phyloP scores from a whole-genome alignment of 2,888 invertebrate genomes.

The Colostygia pectinataria region DNA sequence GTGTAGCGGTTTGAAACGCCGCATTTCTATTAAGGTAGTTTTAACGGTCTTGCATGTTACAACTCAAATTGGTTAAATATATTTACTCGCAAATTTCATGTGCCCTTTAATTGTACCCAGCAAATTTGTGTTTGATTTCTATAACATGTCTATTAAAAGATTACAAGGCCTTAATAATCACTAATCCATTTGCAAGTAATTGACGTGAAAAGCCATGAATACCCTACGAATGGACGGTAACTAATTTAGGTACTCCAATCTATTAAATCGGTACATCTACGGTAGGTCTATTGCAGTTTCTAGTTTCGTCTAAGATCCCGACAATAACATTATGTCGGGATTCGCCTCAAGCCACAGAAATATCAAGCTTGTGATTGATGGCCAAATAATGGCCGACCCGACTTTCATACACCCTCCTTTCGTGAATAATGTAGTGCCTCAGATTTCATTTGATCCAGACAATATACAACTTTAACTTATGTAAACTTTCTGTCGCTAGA shows the following conservation, averaged over 20 bases:
- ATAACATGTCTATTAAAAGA: too few species aligned
- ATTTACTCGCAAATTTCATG: too few species aligned
- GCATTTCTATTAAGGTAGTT: background rate
- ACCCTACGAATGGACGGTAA: too few species aligned
- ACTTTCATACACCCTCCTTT: slow-evolving; percentile 28
- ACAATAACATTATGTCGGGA: slow-evolving; percentile 27
- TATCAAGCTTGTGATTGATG: slow-evolving; percentile 55
- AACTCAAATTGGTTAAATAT: too few species aligned
- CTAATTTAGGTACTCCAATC: too few species aligned
- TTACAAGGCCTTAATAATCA: too few species aligned
- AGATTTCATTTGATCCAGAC: slow-evolving; percentile 1
- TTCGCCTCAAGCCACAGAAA: slow-evolving; percentile 24
- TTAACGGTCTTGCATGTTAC: too few species aligned
- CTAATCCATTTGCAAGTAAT: too few species aligned
- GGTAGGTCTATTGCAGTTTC: background rate
- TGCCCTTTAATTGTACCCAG: too few species aligned
- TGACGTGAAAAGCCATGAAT: too few species aligned
- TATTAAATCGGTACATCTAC: background rate
- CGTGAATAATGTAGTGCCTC: slow-evolving; percentile 33
- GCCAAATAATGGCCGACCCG: slow-evolving; percentile 43
- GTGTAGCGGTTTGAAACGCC: too few species aligned
- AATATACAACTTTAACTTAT: slow-evolving; percentile 2
- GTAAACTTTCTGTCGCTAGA: background rate
- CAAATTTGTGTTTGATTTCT: too few species aligned
- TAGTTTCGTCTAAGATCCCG: slow-evolving; percentile 22